Percentiles rank a stretch among this genome's conserved stretches.
phyloP scores from a whole-genome alignment of 1,140 invertebrate species.

The Vollenhovia emeryi region DNA sequence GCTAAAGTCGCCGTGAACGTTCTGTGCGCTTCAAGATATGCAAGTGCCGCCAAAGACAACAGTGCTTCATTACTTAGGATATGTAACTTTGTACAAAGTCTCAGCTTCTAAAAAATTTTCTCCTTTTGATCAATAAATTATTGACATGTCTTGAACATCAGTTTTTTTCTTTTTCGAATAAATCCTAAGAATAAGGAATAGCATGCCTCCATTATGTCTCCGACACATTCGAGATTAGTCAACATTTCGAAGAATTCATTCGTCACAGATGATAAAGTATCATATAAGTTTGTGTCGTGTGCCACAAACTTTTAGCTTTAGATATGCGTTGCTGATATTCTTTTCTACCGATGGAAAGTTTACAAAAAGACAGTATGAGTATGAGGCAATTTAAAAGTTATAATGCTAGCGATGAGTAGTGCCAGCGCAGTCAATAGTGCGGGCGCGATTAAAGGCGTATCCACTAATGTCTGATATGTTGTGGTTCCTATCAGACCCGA shows the following conservation, averaged over 20 bases:
- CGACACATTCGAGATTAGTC: not conserved
- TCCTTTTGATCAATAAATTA: slow-evolving; percentile 35
- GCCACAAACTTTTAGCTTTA: slow-evolving; percentile 1
- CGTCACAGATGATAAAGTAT: not conserved
- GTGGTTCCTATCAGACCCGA: slow-evolving; percentile 79
- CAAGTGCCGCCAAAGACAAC: slow-evolving; percentile 26
- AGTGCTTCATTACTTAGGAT: slow-evolving; percentile 58
- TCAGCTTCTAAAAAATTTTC: slow-evolving; percentile 51
- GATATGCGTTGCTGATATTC: not conserved
- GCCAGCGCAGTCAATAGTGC: slow-evolving; percentile 78
- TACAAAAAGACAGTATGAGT: slow-evolving; percentile 81
- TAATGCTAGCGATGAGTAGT: slow-evolving; percentile 78
- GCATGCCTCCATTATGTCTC: not conserved
- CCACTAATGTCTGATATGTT: slow-evolving; percentile 79
- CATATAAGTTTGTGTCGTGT: not conserved
- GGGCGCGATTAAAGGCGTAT: slow-evolving; percentile 76
- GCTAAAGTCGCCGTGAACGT: slow-evolving; percentile 16
- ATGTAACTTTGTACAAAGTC: slow-evolving; percentile 68
- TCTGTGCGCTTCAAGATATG: slow-evolving; percentile 68
- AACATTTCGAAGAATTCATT: slow-evolving; percentile 9
- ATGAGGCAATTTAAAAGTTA: slow-evolving; percentile 80
- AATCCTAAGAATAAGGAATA: slow-evolving; percentile 14
- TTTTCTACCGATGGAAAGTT: slow-evolving; percentile 51
- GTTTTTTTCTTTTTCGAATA: slow-evolving; percentile 10
- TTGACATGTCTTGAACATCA: slow-evolving; percentile 50